Conservation (phyloP, 2,113 vertebrate species). For the Elgaria multicarinata region DNA sequence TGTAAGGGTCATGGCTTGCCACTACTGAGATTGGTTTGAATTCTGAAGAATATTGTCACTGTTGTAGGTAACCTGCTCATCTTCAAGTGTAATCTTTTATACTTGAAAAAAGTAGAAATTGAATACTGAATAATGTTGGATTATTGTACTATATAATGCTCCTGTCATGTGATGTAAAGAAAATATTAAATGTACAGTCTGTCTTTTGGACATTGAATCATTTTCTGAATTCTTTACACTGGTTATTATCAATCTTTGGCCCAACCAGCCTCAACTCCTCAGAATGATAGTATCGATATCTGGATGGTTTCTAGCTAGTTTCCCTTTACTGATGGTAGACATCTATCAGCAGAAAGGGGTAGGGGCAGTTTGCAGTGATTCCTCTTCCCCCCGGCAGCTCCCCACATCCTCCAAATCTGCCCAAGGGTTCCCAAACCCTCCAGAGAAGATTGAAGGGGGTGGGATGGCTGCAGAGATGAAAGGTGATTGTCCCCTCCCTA, state of each 20-base stretch:
- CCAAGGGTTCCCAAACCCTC: too few relatives aligned
- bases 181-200: slow-evolving; percentile 33
- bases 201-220: slow-evolving; percentile 44
- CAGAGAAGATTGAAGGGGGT: too few relatives aligned
- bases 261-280: slow-evolving; percentile 11
- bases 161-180: slow-evolving; percentile 53
- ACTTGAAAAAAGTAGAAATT: slow-evolving; percentile 43
- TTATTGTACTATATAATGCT: slow-evolving; percentile 51
- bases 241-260: not conserved
- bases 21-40: slow-evolving; percentile 22
- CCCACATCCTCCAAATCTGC: not conserved
- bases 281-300: slow-evolving; percentile 27
- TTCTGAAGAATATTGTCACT: slow-evolving; percentile 10
- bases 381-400: not conserved
- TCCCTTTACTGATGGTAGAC: not conserved
- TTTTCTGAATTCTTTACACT: slow-evolving; percentile 32
- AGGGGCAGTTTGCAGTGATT: not conserved
- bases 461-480: not conserved
- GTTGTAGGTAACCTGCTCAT: slow-evolving; percentile 17
- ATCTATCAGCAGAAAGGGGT: not conserved
- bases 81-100: slow-evolving; percentile 28
- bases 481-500: too few relatives aligned
- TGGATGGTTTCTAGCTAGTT: not conserved
- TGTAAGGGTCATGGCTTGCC: slow-evolving; percentile 3
- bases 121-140: slow-evolving; percentile 42